Conservation (phyloP, 2,888 invertebrate genomes). For the Drosophila niveifrons region DNA sequence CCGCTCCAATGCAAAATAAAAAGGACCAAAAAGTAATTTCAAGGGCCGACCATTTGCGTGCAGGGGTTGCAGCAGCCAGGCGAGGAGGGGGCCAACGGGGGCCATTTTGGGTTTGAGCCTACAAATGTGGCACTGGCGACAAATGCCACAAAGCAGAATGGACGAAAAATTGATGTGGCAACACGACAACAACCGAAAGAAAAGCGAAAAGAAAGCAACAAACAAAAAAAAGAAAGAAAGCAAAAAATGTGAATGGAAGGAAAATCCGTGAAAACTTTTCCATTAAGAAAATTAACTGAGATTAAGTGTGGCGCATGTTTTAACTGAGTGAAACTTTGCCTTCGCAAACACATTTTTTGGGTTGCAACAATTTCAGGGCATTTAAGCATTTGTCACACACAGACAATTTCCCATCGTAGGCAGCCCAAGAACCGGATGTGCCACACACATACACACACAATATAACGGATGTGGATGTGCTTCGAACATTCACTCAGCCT, state of each 20-base stretch:
- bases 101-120: conserved; percentile 30
- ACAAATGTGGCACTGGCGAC: conserved; percentile 36
- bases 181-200: conserved; percentile 21
- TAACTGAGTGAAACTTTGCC: conserved; percentile 50
- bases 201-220: neutral
- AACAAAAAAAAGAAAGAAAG: no score
- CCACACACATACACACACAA: conserved; percentile 20
- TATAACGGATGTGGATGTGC: conserved; percentile 44
- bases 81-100: neutral
- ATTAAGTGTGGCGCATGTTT: conserved; percentile 78
- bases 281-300: conserved; percentile 84
- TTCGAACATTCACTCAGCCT: conserved; percentile 17
- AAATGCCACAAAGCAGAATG: conserved; percentile 45
- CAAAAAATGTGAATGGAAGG: conserved; percentile 4
- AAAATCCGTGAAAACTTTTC: conserved; percentile 79
- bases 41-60: conserved; percentile 24
- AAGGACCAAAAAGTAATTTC: conserved; percentile 43
- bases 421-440: conserved; percentile 54
- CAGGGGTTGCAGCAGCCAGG: neutral
- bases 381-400: conserved; percentile 77
- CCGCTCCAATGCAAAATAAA: neutral
- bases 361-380: conserved; percentile 75
- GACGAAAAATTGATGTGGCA: conserved; percentile 41
- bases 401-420: conserved; percentile 37
- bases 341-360: conserved; percentile 17